Percentiles rank a stretch among this genome's conserved stretches.
These are phyloP conservation scores for Lepus oiostolus DNA, from an alignment of 2,797 vertebrate species.

Conservation along the genomic window DNA sequence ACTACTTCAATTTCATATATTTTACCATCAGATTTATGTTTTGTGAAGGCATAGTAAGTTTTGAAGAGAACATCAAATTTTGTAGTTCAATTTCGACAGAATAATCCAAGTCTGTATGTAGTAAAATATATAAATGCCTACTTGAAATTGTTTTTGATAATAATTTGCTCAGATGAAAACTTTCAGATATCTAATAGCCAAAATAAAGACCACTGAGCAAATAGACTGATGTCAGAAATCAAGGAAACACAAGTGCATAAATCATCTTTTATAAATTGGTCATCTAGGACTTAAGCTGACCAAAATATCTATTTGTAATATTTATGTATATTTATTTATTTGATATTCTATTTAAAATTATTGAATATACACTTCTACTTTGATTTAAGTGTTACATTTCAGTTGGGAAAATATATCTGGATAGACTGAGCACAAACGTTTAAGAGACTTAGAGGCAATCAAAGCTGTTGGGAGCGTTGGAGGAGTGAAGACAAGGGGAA, in stretches of 20 bases:
- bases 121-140: slow-evolving; percentile 19
- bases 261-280: slow-evolving; percentile 51
- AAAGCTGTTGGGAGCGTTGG: background rate
- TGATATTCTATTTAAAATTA: slow-evolving; percentile 25
- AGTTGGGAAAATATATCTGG: background rate
- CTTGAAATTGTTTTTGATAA: slow-evolving; percentile 72
- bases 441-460: background rate
- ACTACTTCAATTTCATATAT: slow-evolving; percentile 10
- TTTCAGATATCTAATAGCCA: slow-evolving; percentile 70
- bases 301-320: background rate
- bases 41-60: slow-evolving; percentile 60
- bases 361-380: background rate
- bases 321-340: too few relatives aligned
- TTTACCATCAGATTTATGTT: slow-evolving; percentile 73
- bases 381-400: slow-evolving; percentile 8
- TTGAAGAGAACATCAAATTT: slow-evolving; percentile 76
- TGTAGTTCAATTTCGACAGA: slow-evolving; percentile 69
- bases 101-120: slow-evolving; percentile 76
- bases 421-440: background rate
- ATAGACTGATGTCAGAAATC: slow-evolving; percentile 30
- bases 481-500: background rate
- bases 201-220: slow-evolving; percentile 36
- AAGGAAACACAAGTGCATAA: slow-evolving; percentile 22
- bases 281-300: background rate
- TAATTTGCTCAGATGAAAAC: slow-evolving; percentile 67